phyloP scores from a whole-genome alignment of 92 coral and sea anemone species.

The Plumapathes pennacea region DNA sequence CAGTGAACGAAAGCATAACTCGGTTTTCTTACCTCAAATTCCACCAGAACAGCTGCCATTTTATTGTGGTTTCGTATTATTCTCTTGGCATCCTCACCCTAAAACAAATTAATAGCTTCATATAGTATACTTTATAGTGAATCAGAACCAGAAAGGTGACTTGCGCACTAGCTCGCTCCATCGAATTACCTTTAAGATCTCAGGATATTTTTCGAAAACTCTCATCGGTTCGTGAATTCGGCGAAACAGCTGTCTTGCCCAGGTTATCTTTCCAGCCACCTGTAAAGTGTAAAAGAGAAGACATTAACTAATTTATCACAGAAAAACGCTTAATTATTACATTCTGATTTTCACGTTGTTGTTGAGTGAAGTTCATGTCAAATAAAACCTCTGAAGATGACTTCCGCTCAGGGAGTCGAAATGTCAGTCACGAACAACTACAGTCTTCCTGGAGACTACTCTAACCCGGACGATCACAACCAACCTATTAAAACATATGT shows the following conservation, averaged over 20 bases:
- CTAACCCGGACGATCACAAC: no score
- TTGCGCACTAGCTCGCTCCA: no score
- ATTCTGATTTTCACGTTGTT: no score
- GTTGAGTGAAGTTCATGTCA: no score
- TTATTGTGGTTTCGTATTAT: conserved; percentile 90
- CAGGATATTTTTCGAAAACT: conserved; percentile 77
- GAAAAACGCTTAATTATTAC: no score
- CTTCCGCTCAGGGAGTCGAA: no score
- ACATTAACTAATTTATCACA: neutral
- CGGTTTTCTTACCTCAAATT: conserved; percentile 74
- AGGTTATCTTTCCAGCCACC: conserved; percentile 98
- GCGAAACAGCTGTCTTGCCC: conserved; percentile 96
- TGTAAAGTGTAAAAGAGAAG: conserved; percentile 5
- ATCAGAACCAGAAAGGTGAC: neutral
- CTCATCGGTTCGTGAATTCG: conserved; percentile 98
- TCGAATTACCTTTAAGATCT: conserved; percentile 70
- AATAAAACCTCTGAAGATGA: no score
- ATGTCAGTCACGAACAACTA: no score
- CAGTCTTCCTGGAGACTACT: no score
- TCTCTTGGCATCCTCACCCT: conserved; percentile 97
- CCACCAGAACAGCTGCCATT: conserved; percentile 96
- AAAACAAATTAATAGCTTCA: neutral
- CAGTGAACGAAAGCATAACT: neutral
- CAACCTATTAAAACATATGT: no score
- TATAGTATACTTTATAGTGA: neutral